Conservation (phyloP, 1,140 invertebrate species). For the Dreissena polymorpha region DNA sequence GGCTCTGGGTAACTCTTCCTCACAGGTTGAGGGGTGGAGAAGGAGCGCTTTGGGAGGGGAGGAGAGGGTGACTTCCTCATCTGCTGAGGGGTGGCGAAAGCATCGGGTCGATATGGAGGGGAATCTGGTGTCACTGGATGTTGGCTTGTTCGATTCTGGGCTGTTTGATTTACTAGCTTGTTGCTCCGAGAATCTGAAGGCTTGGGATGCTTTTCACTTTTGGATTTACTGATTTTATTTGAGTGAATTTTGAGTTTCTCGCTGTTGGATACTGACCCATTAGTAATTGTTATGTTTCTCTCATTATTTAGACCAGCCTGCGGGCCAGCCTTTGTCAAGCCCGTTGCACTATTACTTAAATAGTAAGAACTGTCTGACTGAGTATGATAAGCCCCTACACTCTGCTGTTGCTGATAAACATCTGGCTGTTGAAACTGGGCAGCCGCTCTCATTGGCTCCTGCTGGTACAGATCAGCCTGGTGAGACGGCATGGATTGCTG, state of each 20-base stretch:
- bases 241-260: conserved; percentile 41
- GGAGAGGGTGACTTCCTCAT: conserved; percentile 29
- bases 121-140: background rate
- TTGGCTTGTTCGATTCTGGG: background rate
- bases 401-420: background rate
- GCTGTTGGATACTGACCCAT: conserved; percentile 28
- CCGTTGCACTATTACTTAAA: too few relatives aligned
- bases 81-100: conserved; percentile 42
- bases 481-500: too few relatives aligned
- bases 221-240: conserved; percentile 40
- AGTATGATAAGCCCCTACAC: too few relatives aligned
- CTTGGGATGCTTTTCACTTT: background rate
- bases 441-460: too few relatives aligned
- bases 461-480: too few relatives aligned
- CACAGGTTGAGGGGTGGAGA: conserved; percentile 62
- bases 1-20: conserved; percentile 45
- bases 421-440: background rate
- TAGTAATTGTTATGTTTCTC: conserved; percentile 36
- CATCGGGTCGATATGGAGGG: conserved; percentile 12
- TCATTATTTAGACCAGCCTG: conserved; percentile 35
- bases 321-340: too few relatives aligned
- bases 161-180: conserved; percentile 38
- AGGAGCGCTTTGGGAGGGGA: background rate
- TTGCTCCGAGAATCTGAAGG: background rate
- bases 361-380: too few relatives aligned